Conservation (phyloP, 2,797 vertebrate genomes). For the Peromyscus nudipes region DNA sequence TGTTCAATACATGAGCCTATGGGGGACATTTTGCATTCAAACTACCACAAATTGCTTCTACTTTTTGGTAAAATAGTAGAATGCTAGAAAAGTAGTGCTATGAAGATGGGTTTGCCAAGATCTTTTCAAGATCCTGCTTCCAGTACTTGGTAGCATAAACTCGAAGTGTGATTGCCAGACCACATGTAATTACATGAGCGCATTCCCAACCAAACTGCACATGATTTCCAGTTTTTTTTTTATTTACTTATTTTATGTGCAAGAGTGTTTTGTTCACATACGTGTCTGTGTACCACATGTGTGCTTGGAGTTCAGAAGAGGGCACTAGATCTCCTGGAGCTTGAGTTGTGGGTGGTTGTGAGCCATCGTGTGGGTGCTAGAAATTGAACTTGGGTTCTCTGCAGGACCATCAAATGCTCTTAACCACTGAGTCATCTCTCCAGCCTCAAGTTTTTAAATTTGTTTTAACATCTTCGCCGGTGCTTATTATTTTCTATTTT, state of each 20-base stretch:
- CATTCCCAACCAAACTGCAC: background rate
- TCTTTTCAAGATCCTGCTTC: background rate
- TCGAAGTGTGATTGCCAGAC: background rate
- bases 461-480: background rate
- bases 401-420: background rate
- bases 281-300: background rate
- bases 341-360: background rate
- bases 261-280: background rate
- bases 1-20: background rate
- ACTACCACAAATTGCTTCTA: background rate
- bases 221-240: background rate
- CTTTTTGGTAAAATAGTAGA: background rate
- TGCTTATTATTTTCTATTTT: background rate
- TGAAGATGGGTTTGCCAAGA: background rate
- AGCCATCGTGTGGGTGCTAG: background rate
- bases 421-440: background rate
- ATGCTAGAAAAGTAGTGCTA: background rate
- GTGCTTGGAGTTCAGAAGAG: background rate
- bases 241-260: background rate
- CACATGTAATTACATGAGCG: background rate
- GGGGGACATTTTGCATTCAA: background rate
- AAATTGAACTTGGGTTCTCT: background rate
- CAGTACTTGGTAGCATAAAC: background rate
- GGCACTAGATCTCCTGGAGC: background rate
- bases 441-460: background rate